These are phyloP conservation scores for Anoplopoma fimbria DNA, from an alignment of 2,113 vertebrate genomes.

Conservation along the genomic window DNA sequence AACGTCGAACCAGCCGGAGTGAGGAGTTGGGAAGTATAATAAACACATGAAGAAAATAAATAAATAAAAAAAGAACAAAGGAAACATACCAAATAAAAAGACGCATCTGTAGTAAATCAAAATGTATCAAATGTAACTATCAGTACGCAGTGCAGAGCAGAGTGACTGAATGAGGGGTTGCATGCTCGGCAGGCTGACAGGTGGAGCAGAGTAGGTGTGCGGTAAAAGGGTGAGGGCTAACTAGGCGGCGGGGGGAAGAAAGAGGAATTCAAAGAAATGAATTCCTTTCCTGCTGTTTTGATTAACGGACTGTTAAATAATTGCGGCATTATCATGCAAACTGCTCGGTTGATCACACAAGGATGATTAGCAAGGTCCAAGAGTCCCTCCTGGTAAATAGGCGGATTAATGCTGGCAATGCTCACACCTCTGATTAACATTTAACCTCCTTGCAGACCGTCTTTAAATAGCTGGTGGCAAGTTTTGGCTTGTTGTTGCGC, in stretches of 20 bases:
- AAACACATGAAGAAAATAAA: slow-evolving; percentile 11
- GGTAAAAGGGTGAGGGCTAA: slow-evolving; percentile 16
- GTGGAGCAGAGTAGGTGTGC: slow-evolving; percentile 10
- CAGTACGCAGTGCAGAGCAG: background rate
- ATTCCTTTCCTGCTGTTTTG: slow-evolving; percentile 78
- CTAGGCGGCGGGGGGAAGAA: slow-evolving; percentile 54
- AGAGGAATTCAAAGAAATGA: slow-evolving; percentile 73
- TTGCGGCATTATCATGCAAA: slow-evolving; percentile 86
- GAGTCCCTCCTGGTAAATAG: slow-evolving; percentile 80
- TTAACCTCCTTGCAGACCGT: slow-evolving; percentile 74
- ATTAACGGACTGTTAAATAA: slow-evolving; percentile 83
- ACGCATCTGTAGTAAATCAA: background rate
- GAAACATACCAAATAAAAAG: background rate
- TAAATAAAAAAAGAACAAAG: background rate
- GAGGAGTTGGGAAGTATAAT: slow-evolving; percentile 13
- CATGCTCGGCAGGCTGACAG: slow-evolving; percentile 41
- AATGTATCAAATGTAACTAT: background rate
- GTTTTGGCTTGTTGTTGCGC: slow-evolving; percentile 69
- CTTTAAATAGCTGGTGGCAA: slow-evolving; percentile 40
- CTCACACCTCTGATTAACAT: slow-evolving; percentile 84
- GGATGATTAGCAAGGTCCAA: slow-evolving; percentile 82
- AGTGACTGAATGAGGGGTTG: background rate
- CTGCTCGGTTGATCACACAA: slow-evolving; percentile 78
- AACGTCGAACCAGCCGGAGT: slow-evolving; percentile 9
- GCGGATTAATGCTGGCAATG: slow-evolving; percentile 71